phyloP scores from a whole-genome alignment of 2,797 vertebrate genomes.

The Pseudomugil tenellus region DNA sequence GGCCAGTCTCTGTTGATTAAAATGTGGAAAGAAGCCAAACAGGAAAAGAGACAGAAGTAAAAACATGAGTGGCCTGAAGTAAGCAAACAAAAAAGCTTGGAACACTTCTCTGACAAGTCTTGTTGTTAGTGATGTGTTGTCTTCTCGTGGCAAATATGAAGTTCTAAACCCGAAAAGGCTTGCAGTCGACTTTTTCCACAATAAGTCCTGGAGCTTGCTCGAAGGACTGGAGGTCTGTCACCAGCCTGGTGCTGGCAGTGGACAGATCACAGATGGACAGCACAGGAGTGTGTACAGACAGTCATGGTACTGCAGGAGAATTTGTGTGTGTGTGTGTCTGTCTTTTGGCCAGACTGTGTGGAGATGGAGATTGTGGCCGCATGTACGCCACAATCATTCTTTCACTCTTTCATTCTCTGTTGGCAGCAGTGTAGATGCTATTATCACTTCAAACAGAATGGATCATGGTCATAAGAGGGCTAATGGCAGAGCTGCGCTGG shows the following conservation, averaged over 20 bases:
- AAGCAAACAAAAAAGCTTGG: constrained; percentile 49
- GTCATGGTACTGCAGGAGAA: constrained; percentile 43
- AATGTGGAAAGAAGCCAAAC: constrained; percentile 26
- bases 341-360: constrained; percentile 63
- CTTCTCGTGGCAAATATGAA: constrained; percentile 28
- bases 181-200: constrained; percentile 1
- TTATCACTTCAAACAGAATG: constrained; percentile 81
- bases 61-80: constrained; percentile 40
- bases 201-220: constrained; percentile 31
- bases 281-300: constrained; percentile 62
- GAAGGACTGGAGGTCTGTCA: constrained; percentile 62
- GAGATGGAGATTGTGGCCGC: constrained; percentile 53
- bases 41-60: constrained; percentile 16
- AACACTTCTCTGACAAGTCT: constrained; percentile 30
- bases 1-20: constrained; percentile 88
- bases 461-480: constrained; percentile 76
- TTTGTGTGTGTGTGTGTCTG: constrained; percentile 41
- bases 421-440: constrained; percentile 69
- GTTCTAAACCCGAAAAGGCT: not conserved
- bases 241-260: constrained; percentile 61
- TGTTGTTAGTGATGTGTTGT: constrained; percentile 14
- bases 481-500: constrained; percentile 65
- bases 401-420: constrained; percentile 60
- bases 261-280: constrained; percentile 78
- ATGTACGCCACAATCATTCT: constrained; percentile 62